phyloP scores from a whole-genome alignment of 1,140 invertebrate genomes.

The Phenacoccus solenopsis region DNA sequence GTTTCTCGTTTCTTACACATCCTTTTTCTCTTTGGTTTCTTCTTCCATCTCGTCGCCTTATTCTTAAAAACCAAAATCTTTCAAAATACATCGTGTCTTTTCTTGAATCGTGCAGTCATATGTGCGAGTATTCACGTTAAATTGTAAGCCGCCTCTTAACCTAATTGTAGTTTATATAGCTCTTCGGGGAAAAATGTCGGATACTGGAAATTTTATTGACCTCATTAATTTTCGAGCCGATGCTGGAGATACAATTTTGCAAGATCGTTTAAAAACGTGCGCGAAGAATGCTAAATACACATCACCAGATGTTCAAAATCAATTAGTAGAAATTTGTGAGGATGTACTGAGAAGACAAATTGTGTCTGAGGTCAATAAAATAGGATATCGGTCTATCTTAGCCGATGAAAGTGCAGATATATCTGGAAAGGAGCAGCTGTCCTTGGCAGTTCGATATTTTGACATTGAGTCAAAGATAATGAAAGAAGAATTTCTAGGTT shows the following conservation, averaged over 20 bases:
- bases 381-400: constrained; percentile 25
- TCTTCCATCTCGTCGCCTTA: no score
- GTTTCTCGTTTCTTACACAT: no score
- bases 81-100: no score
- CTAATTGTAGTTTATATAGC: no score
- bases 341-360: no score
- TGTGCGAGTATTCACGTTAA: no score
- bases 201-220: constrained; percentile 26
- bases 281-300: constrained; percentile 26
- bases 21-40: no score
- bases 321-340: constrained; percentile 27
- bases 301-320: constrained; percentile 29
- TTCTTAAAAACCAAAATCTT: no score
- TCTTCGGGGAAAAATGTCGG: constrained; percentile 24
- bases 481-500: constrained; percentile 29
- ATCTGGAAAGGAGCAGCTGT: constrained; percentile 29
- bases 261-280: constrained; percentile 22
- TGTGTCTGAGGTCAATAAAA: constrained; percentile 25
- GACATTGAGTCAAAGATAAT: constrained; percentile 21
- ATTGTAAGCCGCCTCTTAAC: no score
- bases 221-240: constrained; percentile 25
- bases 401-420: constrained; percentile 30
- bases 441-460: constrained; percentile 28
- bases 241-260: constrained; percentile 24
- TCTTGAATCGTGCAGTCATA: no score